Conservation (phyloP, 1,140 invertebrate species). For the Aphelinus atriplicis region DNA sequence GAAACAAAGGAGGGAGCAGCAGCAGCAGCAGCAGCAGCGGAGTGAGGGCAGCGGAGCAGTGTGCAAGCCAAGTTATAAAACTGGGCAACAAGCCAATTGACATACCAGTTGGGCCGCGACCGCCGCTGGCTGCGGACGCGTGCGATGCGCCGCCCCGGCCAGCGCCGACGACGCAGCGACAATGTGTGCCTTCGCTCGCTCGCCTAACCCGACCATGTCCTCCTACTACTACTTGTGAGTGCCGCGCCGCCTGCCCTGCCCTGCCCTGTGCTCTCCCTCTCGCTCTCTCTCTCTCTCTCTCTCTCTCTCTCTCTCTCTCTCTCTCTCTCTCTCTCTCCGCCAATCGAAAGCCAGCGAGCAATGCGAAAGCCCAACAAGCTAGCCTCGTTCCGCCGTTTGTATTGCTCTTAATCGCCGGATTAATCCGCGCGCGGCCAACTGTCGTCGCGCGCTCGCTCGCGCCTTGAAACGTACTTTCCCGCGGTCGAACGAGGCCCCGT, state of each 20-base stretch:
- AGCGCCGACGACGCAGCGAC: constrained; percentile 7
- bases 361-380: background rate
- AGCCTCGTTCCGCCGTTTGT: background rate
- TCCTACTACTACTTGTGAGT: constrained; percentile 58
- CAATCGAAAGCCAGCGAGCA: too few relatives aligned
- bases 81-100: constrained; percentile 67
- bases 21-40: background rate
- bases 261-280: too few relatives aligned
- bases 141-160: too few relatives aligned
- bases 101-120: constrained; percentile 64
- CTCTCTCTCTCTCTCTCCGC: too few relatives aligned
- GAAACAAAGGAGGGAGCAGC: constrained; percentile 26
- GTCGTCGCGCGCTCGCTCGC: too few relatives aligned
- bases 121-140: constrained; percentile 56
- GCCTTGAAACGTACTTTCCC: too few relatives aligned
- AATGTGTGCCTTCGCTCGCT: constrained; percentile 47
- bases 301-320: too few relatives aligned
- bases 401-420: constrained; percentile 35
- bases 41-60: constrained; percentile 20
- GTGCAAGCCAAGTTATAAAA: constrained; percentile 61
- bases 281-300: too few relatives aligned
- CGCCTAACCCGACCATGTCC: constrained; percentile 56
- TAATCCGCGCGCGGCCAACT: constrained; percentile 4
- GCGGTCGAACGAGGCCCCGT: too few relatives aligned
- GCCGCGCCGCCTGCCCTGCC: background rate